These are phyloP conservation scores for Albula goreensis DNA, from an alignment of 2,113 vertebrate species.

Conservation along the genomic window DNA sequence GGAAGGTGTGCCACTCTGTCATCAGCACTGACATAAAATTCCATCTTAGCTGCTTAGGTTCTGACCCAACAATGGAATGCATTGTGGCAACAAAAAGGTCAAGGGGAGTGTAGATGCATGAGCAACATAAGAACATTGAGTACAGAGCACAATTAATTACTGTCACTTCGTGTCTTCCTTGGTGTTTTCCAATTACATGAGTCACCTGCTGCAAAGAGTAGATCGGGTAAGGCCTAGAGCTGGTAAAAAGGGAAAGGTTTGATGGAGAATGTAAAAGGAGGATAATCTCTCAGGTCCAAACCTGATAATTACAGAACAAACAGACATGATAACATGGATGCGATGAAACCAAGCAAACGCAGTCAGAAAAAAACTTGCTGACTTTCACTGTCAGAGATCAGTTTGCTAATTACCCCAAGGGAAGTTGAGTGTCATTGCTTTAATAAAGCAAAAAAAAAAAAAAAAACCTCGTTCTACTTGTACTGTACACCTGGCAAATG, in stretches of 20 bases:
- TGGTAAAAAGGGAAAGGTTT: not conserved
- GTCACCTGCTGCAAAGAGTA: not conserved
- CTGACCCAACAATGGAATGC: constrained; percentile 14
- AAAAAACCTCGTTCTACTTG: no score
- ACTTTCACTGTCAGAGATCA: no score
- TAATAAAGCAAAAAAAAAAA: no score
- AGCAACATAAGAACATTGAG: not conserved
- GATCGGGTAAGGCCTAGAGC: not conserved
- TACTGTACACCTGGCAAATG: no score
- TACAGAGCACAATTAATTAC: not conserved
- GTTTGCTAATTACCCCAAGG: no score
- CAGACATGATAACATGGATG: no score
- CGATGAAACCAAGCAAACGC: no score
- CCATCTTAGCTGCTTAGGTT: not conserved
- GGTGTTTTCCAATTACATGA: not conserved
- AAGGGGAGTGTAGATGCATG: not conserved
- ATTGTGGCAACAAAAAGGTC: not conserved
- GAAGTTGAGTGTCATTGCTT: no score
- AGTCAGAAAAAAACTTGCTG: no score
- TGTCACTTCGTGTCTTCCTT: not conserved
- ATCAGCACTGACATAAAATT: not conserved
- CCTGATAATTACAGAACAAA: not conserved
- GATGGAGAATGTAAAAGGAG: not conserved
- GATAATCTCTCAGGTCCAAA: not conserved
- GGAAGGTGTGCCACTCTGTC: not conserved